Evolutionary conservation across 2,797 vertebrate genomes (phyloP).

Genomic region (Pipistrellus nathusii): DNA sequence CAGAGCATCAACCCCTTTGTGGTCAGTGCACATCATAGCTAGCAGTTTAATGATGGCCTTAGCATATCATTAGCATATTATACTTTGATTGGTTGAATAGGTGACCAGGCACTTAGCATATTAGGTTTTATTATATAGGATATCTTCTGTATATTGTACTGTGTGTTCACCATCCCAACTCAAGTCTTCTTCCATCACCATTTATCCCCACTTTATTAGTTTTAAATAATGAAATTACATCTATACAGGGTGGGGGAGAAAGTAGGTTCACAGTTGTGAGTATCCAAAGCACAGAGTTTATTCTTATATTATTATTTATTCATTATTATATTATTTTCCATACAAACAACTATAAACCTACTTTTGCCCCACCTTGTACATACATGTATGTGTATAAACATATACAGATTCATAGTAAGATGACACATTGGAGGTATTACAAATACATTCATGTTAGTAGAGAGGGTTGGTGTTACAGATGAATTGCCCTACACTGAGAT

Average conservation of each 20-base stretch:
- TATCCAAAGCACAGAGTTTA: neutral
- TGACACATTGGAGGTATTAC: neutral
- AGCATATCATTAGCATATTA: too few species aligned
- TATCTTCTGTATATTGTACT: neutral
- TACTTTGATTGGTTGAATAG: too few species aligned
- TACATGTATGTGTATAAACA: neutral
- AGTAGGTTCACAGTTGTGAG: neutral
- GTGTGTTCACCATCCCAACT: neutral
- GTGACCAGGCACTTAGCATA: too few species aligned
- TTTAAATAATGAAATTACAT: constrained; percentile 7
- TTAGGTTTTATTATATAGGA: too few species aligned
- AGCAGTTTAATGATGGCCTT: rapidly evolving
- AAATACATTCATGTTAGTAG: neutral
- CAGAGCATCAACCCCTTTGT: too few species aligned
- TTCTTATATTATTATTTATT: neutral
- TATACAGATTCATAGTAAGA: neutral
- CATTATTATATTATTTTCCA: neutral
- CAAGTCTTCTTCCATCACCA: neutral
- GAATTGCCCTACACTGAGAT: neutral
- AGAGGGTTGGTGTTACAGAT: neutral
- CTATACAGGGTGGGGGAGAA: neutral
- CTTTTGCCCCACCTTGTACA: neutral
- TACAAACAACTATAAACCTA: neutral
- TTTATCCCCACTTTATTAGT: neutral
- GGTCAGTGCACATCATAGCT: too few species aligned